These are phyloP conservation scores for Nymphicus hollandicus DNA, from an alignment of 2,113 vertebrate genomes.

Conservation along the genomic window DNA sequence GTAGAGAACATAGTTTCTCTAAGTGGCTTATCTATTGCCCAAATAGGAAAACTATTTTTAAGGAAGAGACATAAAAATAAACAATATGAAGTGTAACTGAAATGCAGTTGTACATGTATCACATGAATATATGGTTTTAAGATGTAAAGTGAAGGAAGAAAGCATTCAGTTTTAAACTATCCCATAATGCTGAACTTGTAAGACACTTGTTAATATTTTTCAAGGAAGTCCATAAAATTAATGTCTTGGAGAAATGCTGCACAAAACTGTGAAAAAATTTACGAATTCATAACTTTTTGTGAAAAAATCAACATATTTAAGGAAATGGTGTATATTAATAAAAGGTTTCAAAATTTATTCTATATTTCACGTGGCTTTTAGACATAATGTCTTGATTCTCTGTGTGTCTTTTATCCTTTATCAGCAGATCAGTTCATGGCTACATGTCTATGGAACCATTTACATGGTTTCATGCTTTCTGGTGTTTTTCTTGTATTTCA, in stretches of 20 bases:
- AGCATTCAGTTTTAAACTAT: neutral
- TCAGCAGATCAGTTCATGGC: neutral
- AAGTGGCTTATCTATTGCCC: neutral
- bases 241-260: neutral
- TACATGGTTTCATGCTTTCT: neutral
- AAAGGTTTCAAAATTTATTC: neutral
- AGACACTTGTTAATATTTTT: neutral
- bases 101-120: neutral
- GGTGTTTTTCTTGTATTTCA: neutral
- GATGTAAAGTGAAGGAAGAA: neutral
- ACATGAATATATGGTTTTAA: neutral
- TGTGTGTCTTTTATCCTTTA: neutral
- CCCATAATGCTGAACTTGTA: neutral
- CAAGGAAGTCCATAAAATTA: neutral
- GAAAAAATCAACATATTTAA: neutral
- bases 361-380: neutral
- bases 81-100: neutral
- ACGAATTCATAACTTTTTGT: neutral
- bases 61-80: neutral
- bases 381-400: neutral
- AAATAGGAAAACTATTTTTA: neutral
- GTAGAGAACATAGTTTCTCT: neutral
- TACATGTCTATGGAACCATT: neutral
- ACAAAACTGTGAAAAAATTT: neutral
- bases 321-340: neutral